Percentiles rank a stretch among this genome's conserved stretches.
phyloP scores from a whole-genome alignment of 2,113 vertebrate genomes.

The Prinia subflava region DNA sequence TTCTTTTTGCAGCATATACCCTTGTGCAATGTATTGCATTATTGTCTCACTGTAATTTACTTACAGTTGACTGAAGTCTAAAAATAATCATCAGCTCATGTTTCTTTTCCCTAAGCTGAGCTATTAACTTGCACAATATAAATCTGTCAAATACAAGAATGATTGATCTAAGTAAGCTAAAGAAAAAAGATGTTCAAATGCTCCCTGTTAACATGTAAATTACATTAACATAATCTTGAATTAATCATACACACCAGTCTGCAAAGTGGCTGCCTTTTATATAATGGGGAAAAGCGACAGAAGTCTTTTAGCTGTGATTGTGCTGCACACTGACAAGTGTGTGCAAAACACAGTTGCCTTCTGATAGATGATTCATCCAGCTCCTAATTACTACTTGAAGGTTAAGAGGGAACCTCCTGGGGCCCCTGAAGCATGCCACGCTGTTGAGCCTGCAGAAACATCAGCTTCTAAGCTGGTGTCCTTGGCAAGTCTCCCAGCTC shows the following conservation, averaged over 20 bases:
- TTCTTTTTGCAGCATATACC: background rate
- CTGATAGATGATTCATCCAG: background rate
- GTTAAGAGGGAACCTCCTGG: conserved; percentile 14
- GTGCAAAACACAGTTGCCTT: conserved; percentile 16
- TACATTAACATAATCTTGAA: conserved; percentile 64
- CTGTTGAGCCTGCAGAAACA: background rate
- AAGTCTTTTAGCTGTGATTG: conserved; percentile 8
- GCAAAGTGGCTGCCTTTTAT: conserved; percentile 43
- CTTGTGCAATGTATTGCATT: background rate
- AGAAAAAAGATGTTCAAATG: conserved; percentile 34
- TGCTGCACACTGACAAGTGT: conserved; percentile 12
- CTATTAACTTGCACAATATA: conserved; percentile 14
- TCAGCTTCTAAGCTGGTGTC: background rate
- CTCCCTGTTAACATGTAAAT: conserved; percentile 54
- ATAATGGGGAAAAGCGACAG: conserved; percentile 11
- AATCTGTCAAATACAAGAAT: conserved; percentile 28
- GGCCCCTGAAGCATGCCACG: background rate
- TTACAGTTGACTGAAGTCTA: conserved; percentile 26
- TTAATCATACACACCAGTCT: conserved; percentile 33
- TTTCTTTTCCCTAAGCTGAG: conserved; percentile 18
- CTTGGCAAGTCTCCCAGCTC: background rate
- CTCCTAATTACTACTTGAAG: conserved; percentile 17
- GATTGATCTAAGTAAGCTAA: conserved; percentile 32
- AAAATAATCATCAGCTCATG: conserved; percentile 32
- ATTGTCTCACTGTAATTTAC: background rate